phyloP scores from a whole-genome alignment of 2,797 vertebrate species.

The Chanos chanos region DNA sequence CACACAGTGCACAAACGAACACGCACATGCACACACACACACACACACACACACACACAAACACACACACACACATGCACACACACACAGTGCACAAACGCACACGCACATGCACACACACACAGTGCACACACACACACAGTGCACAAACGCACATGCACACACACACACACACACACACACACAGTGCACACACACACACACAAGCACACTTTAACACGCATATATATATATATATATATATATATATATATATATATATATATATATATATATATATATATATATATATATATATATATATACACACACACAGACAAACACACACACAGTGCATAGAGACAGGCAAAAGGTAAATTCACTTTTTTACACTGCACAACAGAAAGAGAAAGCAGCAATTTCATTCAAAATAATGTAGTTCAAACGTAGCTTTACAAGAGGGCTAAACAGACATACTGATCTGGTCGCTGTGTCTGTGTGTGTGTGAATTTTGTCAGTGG shows the following conservation, averaged over 20 bases:
- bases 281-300: background rate
- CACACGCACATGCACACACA: background rate
- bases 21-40: slow-evolving; percentile 42
- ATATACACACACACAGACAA: background rate
- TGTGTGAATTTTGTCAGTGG: no score
- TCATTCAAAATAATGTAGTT: no score
- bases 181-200: background rate
- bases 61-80: background rate
- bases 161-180: background rate
- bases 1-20: no score
- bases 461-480: no score
- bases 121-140: slow-evolving; percentile 25
- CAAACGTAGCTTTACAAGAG: no score
- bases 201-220: background rate
- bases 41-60: background rate
- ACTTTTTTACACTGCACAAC: no score
- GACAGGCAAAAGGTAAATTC: background rate
- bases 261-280: slow-evolving; percentile 5
- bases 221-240: background rate
- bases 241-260: background rate
- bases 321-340: background rate
- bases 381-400: no score
- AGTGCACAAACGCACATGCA: no score
- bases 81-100: background rate
- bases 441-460: no score